Evolutionary conservation across 2,888 invertebrate species (phyloP), one percentile per base, ranked within the genome.

Genomic region (Diabrotica balteata): DNA sequence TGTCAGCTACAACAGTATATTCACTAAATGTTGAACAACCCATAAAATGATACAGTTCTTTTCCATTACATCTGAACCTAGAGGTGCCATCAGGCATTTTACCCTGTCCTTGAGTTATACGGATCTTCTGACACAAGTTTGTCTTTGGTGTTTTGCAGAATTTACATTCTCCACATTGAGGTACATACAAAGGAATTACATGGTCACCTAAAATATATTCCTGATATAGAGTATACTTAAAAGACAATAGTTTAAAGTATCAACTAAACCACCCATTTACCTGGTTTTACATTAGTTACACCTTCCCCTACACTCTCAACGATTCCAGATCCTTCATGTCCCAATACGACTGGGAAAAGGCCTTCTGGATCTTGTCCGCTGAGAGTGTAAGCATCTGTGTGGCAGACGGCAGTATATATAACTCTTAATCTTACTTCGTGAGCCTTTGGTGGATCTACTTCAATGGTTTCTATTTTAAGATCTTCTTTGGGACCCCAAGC

Each of bases 241-340:
- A 32, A 32, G 32, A 32, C 4, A 32, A 32, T 32, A 32, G 32
- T 32, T 4, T 2, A 32, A 32, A 32, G 32, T 32, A 4, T 32
- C 32, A 32, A 32, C 32, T 32, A 32, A 32, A 32, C 2, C 32
- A 32, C 32, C 4, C 32, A 32, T 32, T 32, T 81, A 82, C 97
- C 97, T 49, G 92, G 88, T 79, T 93, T 88, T 50, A 97, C 93
- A 59, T 90, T 88, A 0, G 93, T 94, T 0, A 98, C 98, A 17
- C 93, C 95, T 79, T 93, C 92, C 0, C 98, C 98, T 59, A 98
- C 89, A 84, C 97, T 97, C 84, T 98, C 98, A n/a, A 98, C 97
- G 77, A 98, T 89, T 49, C 98, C 98, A 65, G 91, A 93, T 47
- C 98, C 98, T 85, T 99, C 99, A 80, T 99, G 99, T 0, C 99